phyloP scores from a whole-genome alignment of 2,113 vertebrate species.

The Ptychochromis oligacanthus region DNA sequence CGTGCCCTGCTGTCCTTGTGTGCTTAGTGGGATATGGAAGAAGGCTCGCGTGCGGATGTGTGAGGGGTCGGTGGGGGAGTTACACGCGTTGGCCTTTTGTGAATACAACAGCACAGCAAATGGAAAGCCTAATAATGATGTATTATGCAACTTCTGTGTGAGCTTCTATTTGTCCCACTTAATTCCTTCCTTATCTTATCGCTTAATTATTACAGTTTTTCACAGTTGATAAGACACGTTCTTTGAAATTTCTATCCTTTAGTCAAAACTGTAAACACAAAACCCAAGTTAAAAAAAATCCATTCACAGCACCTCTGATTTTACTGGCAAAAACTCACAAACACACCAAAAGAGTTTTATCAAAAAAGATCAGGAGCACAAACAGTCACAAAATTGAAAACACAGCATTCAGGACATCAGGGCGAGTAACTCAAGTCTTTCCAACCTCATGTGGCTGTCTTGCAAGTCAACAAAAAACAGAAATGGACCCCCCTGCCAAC shows the following conservation, averaged over 20 bases:
- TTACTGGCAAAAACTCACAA: not conserved
- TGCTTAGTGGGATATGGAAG: conserved; percentile 14
- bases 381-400: not conserved
- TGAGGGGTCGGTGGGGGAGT: not conserved
- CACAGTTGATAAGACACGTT: not conserved
- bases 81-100: conserved; percentile 55
- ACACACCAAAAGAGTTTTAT: not conserved
- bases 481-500: too few relatives aligned
- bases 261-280: not conserved
- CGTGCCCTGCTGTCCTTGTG: conserved; percentile 46
- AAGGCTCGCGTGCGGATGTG: conserved; percentile 20
- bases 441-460: too few relatives aligned
- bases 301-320: not conserved
- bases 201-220: not conserved
- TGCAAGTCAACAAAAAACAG: too few relatives aligned
- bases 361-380: not conserved
- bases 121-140: not conserved
- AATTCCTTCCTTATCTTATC: not conserved
- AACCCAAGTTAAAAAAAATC: not conserved
- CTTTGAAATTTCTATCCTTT: not conserved
- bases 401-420: not conserved
- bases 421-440: too few relatives aligned
- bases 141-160: not conserved
- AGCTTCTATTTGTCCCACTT: not conserved
- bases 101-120: conserved; percentile 12